Evolutionary conservation across 2,113 vertebrate genomes (phyloP).

Genomic region (Jaculus jaculus): DNA sequence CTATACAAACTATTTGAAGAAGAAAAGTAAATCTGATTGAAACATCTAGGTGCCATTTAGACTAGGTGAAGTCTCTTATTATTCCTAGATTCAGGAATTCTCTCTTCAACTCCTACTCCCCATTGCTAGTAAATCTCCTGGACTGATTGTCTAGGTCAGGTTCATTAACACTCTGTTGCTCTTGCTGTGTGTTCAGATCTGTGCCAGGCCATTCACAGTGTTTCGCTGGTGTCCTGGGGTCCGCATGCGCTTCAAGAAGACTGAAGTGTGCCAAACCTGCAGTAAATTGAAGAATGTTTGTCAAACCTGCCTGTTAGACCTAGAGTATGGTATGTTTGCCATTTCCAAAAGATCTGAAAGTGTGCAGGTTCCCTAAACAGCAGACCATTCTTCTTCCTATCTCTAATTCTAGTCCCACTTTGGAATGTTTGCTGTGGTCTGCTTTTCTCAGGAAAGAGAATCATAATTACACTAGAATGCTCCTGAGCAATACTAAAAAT

Average conservation of each 20-base stretch:
- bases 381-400: background rate
- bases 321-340: slow-evolving; percentile 93
- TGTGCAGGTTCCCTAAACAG: background rate
- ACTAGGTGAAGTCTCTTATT: background rate
- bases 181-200: slow-evolving; percentile 88
- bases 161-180: background rate
- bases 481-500: background rate
- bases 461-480: background rate
- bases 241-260: slow-evolving; percentile 99
- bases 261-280: slow-evolving; percentile 98
- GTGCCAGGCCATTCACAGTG: slow-evolving; percentile 97
- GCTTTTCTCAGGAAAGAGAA: slow-evolving; percentile 5
- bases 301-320: slow-evolving; percentile 96
- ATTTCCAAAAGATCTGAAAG: background rate
- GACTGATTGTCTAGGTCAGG: background rate
- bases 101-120: background rate
- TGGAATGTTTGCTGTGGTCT: background rate
- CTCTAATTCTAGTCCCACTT: background rate
- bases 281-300: slow-evolving; percentile 99
- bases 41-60: background rate
- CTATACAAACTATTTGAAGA: background rate
- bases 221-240: slow-evolving; percentile 98
- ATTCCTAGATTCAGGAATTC: background rate
- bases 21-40: background rate
- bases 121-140: background rate